These are phyloP conservation scores for Buphagus erythrorhynchus DNA, from an alignment of 2,797 vertebrate genomes.

Conservation along the genomic window DNA sequence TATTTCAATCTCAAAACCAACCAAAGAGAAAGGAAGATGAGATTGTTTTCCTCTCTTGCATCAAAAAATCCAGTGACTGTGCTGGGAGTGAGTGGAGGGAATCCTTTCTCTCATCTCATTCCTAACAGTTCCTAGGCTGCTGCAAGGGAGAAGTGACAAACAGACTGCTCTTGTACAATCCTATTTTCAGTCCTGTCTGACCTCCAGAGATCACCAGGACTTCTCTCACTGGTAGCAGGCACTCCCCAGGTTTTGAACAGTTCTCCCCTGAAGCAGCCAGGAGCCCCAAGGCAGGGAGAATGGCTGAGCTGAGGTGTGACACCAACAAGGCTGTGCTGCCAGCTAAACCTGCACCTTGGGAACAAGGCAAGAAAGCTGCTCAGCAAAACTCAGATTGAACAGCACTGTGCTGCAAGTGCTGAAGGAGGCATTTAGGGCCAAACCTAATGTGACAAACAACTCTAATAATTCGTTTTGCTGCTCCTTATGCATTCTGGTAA, in stretches of 20 bases:
- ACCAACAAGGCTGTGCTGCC: not conserved
- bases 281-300: not conserved
- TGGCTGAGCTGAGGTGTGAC: accelerated
- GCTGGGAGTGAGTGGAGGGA: not conserved
- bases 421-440: not conserved
- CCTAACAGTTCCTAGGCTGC: not conserved
- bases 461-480: not conserved
- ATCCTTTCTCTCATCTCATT: not conserved
- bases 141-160: not conserved
- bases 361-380: not conserved
- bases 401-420: not conserved
- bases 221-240: not conserved
- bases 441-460: not conserved
- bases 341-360: not conserved
- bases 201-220: not conserved
- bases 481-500: not conserved
- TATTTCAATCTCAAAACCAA: not conserved
- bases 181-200: not conserved
- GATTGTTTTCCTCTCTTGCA: not conserved
- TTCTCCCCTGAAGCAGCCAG: not conserved
- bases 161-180: not conserved
- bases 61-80: not conserved
- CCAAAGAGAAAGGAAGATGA: not conserved
- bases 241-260: not conserved
- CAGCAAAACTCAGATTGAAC: not conserved